Percentiles rank a stretch among this genome's conserved stretches.
Conservation (phyloP, 2,797 vertebrate genomes). For the Gallirallus australis region DNA sequence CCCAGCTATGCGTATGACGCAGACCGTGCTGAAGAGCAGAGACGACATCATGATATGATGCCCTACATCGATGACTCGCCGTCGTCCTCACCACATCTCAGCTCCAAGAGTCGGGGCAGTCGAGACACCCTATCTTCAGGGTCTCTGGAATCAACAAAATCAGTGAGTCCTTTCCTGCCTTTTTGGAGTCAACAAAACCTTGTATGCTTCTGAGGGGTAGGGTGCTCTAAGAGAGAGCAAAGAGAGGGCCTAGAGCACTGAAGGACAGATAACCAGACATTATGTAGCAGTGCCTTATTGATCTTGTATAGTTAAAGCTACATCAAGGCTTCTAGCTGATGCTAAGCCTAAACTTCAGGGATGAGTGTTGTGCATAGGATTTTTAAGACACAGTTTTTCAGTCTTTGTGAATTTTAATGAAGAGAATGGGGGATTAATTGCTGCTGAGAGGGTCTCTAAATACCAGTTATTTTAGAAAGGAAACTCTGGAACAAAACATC, state of each 20-base stretch:
- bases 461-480: not conserved
- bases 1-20: constrained; percentile 84
- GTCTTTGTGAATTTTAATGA: not conserved
- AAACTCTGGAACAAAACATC: not conserved
- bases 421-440: not conserved
- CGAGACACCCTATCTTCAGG: constrained; percentile 85
- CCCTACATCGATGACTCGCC: constrained; percentile 90
- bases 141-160: constrained; percentile 87
- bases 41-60: constrained; percentile 86
- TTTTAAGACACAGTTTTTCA: not conserved
- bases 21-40: constrained; percentile 86
- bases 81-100: constrained; percentile 87
- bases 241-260: not conserved
- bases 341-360: not conserved
- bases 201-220: too few relatives aligned
- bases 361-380: fast-evolving
- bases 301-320: not conserved
- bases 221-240: too few relatives aligned
- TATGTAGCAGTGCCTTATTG: fast-evolving
- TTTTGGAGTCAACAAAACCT: not conserved
- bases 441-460: not conserved
- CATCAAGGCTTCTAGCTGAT: not conserved
- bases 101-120: constrained; percentile 86
- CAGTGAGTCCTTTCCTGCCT: constrained; percentile 79
- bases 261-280: not conserved